Base-by-base conservation (phyloP, 2,797 vertebrate species). In the Novumbra hubbsi region DNA sequence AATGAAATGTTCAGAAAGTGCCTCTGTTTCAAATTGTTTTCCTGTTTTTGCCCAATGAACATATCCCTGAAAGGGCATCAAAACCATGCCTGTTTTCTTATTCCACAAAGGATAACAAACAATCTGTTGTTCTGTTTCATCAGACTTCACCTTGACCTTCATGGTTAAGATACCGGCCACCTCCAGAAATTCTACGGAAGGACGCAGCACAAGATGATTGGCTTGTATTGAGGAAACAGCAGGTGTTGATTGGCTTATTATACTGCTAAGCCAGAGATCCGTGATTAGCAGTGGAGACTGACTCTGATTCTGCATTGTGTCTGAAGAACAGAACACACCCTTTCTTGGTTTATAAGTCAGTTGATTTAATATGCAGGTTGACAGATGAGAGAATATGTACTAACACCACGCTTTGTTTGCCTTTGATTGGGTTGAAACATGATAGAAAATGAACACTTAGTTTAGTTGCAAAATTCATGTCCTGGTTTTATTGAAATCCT, bases 251-350 rank as follows among this genome's bases (percentile, higher is more conserved):
- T 87, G 83, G 63, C 64, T 78, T 38, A 79, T 86, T 83, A 76
- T 83, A 71, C 66, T n/a, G 73, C 63, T 24, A 57, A 80, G 82
- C 79, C 64, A 71, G 70, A 66, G 63, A 30, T 24, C 55, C 24
- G 78, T 70, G 76, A 84, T 80, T 73, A 78, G 62, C 17, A 14
- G 8, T 7, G 21, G 55, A 1, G 65, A 1, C 49, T 66, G 68
- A 67, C n/a, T 49, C 76, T 84, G 82, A 85, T 88, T 84, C 60
- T 19, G 68, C 12, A 78, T 87, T 88, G 81, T 85, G 77, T 83
- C 67, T 70, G 71, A 72, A 78, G 78, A 76, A 64, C 50, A 27
- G 7, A 27, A 76, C 67, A 8, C 68, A 3, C 15, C 74, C 81
- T 76, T 78, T 75, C 78, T 49, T 62, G 62, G 17, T 73, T 45